These are phyloP conservation scores for Myotis findleyi DNA, from an alignment of 2,797 vertebrate genomes.

Conservation along the genomic window DNA sequence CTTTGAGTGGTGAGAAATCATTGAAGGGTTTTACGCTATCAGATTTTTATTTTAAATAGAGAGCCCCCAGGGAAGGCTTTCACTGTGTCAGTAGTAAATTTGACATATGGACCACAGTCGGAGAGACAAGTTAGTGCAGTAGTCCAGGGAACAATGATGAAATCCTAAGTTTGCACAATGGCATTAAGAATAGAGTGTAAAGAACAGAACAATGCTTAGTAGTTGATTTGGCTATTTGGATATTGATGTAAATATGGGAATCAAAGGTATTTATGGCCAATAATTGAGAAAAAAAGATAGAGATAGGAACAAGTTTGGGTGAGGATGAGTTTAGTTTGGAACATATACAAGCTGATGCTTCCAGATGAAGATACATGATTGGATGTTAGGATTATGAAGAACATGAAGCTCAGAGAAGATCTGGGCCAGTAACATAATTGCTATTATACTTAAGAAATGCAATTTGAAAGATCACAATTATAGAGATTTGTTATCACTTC, in stretches of 20 bases:
- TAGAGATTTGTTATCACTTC: background rate
- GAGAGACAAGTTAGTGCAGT: background rate
- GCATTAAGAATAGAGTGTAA: background rate
- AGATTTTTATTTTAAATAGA: conserved; percentile 21
- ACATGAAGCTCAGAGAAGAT: background rate
- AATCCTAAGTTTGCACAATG: background rate
- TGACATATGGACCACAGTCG: background rate
- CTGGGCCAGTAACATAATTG: background rate
- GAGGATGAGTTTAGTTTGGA: background rate
- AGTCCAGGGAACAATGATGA: background rate
- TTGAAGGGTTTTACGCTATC: background rate
- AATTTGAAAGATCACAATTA: background rate
- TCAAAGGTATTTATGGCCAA: background rate
- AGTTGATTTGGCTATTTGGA: background rate
- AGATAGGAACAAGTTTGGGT: background rate
- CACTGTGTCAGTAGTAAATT: background rate
- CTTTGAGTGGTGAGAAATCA: background rate
- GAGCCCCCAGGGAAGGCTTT: background rate
- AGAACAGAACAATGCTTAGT: background rate
- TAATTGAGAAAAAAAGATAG: background rate
- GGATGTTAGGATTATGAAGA: background rate
- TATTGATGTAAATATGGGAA: background rate
- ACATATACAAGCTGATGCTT: background rate
- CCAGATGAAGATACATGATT: background rate
- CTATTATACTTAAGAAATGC: background rate